phyloP scores from a whole-genome alignment of 30 jellyfish, hydroid and myxozoan species.

The Aurelia coerulea region DNA sequence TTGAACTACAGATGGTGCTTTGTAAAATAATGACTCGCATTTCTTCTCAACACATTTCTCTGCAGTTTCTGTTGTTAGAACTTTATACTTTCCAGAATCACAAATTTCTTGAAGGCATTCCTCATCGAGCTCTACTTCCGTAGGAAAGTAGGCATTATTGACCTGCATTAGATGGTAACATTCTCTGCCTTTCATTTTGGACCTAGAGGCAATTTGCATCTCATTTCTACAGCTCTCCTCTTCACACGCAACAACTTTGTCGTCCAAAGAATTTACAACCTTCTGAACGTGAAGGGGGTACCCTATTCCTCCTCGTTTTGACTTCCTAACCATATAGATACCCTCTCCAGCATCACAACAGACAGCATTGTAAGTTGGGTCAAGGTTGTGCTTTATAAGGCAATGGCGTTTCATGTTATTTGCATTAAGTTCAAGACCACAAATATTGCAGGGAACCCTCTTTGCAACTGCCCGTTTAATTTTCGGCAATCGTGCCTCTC shows the following conservation, averaged over 20 bases:
- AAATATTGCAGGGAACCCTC: constrained; percentile 14
- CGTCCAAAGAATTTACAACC: not conserved
- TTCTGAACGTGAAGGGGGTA: constrained; percentile 51
- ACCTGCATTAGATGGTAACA: constrained; percentile 40
- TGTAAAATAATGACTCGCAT: not conserved
- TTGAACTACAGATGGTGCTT: constrained; percentile 22
- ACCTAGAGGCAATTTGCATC: constrained; percentile 31
- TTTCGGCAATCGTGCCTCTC: too few species aligned
- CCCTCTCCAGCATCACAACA: constrained; percentile 42
- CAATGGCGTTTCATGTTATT: constrained; percentile 16
- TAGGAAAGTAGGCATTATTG: constrained; percentile 28
- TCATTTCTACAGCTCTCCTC: not conserved
- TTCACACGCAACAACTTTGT: constrained; percentile 12
- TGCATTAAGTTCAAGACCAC: not conserved
- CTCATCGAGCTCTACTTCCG: not conserved
- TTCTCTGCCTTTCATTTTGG: constrained; percentile 47
- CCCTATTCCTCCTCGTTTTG: constrained; percentile 31
- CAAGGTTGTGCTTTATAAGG: not conserved
- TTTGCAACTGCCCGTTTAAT: not conserved
- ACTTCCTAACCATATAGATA: constrained; percentile 20
- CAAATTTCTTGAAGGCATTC: not conserved
- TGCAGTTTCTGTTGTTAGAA: not conserved
- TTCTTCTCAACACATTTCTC: not conserved
- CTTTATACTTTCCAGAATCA: not conserved
- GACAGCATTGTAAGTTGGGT: not conserved